phyloP scores from a whole-genome alignment of 2,113 vertebrate genomes.

The Dromaius novaehollandiae region DNA sequence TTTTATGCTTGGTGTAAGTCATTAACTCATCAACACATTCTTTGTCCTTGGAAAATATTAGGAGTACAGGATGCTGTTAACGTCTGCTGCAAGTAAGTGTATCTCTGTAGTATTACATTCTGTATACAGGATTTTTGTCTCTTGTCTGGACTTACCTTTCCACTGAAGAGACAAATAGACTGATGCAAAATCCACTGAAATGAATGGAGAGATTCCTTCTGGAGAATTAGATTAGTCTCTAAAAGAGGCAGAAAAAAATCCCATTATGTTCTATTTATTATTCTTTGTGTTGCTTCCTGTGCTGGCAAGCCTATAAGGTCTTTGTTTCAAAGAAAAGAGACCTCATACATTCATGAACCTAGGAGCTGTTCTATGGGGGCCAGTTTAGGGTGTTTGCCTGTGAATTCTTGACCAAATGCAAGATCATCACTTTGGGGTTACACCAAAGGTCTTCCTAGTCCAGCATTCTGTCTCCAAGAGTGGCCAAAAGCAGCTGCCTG shows the following conservation, averaged over 20 bases:
- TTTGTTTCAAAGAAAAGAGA: neutral
- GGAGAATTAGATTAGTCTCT: neutral
- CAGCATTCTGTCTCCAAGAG: neutral
- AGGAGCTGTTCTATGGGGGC: neutral
- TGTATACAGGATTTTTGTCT: neutral
- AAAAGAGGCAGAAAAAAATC: neutral
- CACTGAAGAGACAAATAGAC: neutral
- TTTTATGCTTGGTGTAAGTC: neutral
- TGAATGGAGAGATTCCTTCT: neutral
- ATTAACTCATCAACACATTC: neutral
- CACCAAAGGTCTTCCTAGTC: neutral
- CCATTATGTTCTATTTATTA: neutral
- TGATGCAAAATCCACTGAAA: neutral
- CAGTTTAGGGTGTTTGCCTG: neutral
- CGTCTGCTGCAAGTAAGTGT: neutral
- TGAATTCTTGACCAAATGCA: neutral
- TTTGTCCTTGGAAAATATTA: neutral
- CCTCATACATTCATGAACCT: neutral
- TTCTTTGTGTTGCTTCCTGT: neutral
- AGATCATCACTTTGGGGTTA: neutral
- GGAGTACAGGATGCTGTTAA: neutral
- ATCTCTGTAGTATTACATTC: neutral
- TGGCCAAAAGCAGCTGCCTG: neutral
- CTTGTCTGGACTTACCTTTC: neutral
- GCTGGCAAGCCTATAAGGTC: neutral